These are phyloP conservation scores for Lycocorax pyrrhopterus DNA, from an alignment of 2,113 vertebrate species.

Conservation along the genomic window DNA sequence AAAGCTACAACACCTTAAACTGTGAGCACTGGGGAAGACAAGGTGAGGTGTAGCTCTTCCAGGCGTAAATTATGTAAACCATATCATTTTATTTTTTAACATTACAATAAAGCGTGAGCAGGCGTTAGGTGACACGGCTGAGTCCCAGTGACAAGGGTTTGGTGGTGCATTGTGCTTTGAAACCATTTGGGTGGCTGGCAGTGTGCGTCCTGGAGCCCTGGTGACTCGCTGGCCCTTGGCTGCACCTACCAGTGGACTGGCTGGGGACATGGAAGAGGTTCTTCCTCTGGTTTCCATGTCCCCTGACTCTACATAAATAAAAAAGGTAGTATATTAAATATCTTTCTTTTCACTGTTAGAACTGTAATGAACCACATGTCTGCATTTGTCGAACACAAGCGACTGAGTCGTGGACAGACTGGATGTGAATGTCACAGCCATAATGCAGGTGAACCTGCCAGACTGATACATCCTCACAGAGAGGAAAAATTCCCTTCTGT, in stretches of 20 bases:
- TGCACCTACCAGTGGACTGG: neutral
- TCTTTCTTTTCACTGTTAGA: neutral
- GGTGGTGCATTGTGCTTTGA: fast-evolving
- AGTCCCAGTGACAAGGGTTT: neutral
- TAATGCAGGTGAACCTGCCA: neutral
- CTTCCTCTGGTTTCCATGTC: neutral
- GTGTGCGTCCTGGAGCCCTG: too few relatives aligned
- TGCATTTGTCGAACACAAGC: neutral
- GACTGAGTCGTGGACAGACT: fast-evolving
- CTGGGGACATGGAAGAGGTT: neutral
- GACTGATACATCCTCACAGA: neutral
- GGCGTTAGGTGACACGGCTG: neutral
- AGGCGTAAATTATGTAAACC: neutral
- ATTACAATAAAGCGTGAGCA: neutral
- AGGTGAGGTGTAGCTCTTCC: neutral
- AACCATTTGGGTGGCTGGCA: fast-evolving
- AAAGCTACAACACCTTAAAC: neutral
- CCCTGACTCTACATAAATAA: neutral
- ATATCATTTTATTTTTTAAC: neutral
- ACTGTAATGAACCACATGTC: neutral
- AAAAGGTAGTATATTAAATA: neutral
- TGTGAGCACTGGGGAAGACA: neutral
- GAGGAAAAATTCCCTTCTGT: neutral
- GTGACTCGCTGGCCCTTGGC: fast-evolving
- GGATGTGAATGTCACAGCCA: neutral